Evolutionary conservation across 2,797 vertebrate genomes (phyloP), one percentile per base, ranked within the genome.

Genomic region (Oryzias sinensis): DNA sequence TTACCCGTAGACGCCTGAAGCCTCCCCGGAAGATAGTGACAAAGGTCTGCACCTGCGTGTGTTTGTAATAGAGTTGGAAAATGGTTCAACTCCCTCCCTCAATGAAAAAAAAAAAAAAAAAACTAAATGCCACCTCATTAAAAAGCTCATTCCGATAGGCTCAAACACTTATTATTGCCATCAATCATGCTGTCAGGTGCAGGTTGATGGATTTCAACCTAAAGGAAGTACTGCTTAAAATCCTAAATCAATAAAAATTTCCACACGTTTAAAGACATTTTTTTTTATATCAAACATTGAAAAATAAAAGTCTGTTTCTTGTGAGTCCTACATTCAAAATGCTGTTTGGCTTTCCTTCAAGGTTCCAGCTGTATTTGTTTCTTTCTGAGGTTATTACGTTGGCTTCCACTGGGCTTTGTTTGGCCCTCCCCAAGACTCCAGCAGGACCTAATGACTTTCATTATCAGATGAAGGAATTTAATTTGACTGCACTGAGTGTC

Each of bases 401-500:
- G 72, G 59, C 73, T 64, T 85, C 74, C 68, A 61, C 65, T 55
- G 65, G 56, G 77, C 76, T 84, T 88, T 89, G 87, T 87, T 79
- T 87, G 84, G 82, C 76, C 77, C 71, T 88, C 81, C 70, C 71
- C 58, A 37, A 53, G 66, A 73, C 76, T 86, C 80, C 81, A 76
- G 72, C 48, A 59, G 77, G 75, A 85, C 83, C 84, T 89, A 89
- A 91, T 89, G 87, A 86, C 84, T 87, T 91, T 84, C 86, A 87
- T 89, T 90, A 89, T 89, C 86, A 86, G 88, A 87, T 88, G 79
- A 74, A 76, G 80, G 83, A 77, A 89, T 89, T 89, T 90, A 90
- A 91, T 91, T 91, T 89, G 83, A 87, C 85, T 70, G 65, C 81
- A 71, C 71, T 49, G 62, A n/a, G 83, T 84, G 84, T 86, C 82